Evolutionary conservation across 2,113 vertebrate species (phyloP).

Genomic region (Myiozetetes cayanensis): DNA sequence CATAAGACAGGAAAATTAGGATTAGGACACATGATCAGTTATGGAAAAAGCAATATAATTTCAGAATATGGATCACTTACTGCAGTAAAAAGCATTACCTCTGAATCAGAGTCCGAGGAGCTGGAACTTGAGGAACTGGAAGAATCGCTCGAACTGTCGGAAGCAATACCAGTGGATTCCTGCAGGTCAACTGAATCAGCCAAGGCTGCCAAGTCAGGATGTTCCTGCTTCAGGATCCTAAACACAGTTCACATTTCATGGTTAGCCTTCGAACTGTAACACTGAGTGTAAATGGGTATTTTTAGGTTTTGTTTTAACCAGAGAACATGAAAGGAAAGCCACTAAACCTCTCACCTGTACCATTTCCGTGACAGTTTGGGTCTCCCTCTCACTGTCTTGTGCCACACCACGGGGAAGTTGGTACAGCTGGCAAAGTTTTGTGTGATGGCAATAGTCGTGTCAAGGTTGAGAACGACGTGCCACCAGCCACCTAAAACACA

Average conservation of each 20-base stretch:
- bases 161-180: conserved; percentile 96
- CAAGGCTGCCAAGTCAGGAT: conserved; percentile 88
- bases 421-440: conserved; percentile 97
- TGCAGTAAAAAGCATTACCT: conserved; percentile 71
- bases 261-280: neutral
- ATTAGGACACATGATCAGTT: neutral
- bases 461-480: conserved; percentile 97
- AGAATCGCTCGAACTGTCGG: conserved; percentile 96
- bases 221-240: conserved; percentile 89
- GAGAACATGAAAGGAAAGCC: neutral
- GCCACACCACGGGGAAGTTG: conserved; percentile 99
- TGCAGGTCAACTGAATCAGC: conserved; percentile 96
- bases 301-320: neutral
- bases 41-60: neutral
- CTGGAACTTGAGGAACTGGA: conserved; percentile 96
- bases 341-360: conserved; percentile 86
- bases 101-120: conserved; percentile 91
- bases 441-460: conserved; percentile 93
- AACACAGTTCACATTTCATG: neutral
- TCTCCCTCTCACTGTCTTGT: conserved; percentile 96
- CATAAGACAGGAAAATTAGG: neutral
- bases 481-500: conserved; percentile 92
- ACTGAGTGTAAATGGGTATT: neutral
- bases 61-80: neutral
- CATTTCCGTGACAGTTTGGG: conserved; percentile 97